These are phyloP conservation scores for human (Homo sapiens) DNA, from an alignment of 2,113 vertebrate species.

Conservation along the genomic window GRCh38 chr2:186872001-186872500, in stretches of 20 bases:
- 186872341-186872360: neutral
- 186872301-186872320: neutral
- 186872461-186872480: neutral
- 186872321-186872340: neutral
- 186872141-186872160: constrained; percentile 8
- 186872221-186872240: neutral
- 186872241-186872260: constrained; percentile 7
- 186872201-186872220: constrained; percentile 40
- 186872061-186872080: constrained; percentile 66
- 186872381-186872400: constrained; percentile 16
- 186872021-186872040: constrained; percentile 49
- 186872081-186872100: constrained; percentile 59
- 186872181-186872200: neutral
- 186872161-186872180: neutral
- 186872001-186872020: constrained; percentile 45
- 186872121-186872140: neutral
- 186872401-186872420: neutral
- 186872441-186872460: constrained; percentile 4
- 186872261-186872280: constrained; percentile 26
- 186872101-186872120: neutral
- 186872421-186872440: constrained; percentile 25
- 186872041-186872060: constrained; percentile 46
- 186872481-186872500: neutral
- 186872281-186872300: neutral
- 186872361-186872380: constrained; percentile 37